Conservation (phyloP, 2,888 invertebrate species). For the Polietes domitor region DNA sequence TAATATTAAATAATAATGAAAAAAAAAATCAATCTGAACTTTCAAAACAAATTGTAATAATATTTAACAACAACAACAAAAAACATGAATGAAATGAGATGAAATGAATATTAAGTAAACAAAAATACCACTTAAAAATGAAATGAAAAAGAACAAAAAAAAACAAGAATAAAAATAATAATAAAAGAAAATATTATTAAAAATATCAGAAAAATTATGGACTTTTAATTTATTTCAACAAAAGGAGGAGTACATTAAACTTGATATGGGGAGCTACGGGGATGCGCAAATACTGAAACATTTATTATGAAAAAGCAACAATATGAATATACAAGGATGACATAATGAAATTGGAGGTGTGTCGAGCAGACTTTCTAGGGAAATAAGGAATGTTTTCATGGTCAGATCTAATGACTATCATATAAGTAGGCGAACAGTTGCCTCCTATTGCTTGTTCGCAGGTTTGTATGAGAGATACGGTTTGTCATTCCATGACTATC, state of each 20-base stretch:
- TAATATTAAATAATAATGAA: conserved; percentile 67
- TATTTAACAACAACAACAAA: conserved; percentile 72
- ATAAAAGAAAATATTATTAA: conserved; percentile 65
- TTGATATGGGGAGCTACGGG: no score
- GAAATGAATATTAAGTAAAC: conserved; percentile 46
- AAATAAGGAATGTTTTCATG: no score
- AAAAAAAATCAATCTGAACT: conserved; percentile 58
- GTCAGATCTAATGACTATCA: no score
- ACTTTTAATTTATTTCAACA: conserved; percentile 15
- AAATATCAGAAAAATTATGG: conserved; percentile 57
- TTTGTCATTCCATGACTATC: no score
- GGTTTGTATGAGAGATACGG: no score
- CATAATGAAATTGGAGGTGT: no score
- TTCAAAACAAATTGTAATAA: conserved; percentile 76
- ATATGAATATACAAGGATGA: no score
- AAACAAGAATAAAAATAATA: conserved; percentile 54
- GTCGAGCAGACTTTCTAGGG: no score
- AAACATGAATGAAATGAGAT: conserved; percentile 58
- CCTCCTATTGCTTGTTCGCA: no score
- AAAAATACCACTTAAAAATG: conserved; percentile 60
- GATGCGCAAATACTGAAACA: no score
- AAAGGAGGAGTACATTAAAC: background rate
- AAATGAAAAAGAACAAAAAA: conserved; percentile 55
- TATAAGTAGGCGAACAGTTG: no score
- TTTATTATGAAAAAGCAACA: no score